Conservation (phyloP, 1,140 invertebrate genomes). For the Linepithema humile region DNA sequence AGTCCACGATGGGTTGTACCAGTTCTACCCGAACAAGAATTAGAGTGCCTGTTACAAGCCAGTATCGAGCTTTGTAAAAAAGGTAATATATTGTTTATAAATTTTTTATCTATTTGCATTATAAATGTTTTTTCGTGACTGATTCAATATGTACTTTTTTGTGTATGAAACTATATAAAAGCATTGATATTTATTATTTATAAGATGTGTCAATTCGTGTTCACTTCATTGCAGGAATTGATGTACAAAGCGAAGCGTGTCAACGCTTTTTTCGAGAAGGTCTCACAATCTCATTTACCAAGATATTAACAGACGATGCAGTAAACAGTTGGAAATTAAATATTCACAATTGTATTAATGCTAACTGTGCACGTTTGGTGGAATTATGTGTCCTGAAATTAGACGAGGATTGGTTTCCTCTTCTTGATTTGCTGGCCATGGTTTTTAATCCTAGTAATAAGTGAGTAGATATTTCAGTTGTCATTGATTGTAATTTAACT, state of each 20-base stretch:
- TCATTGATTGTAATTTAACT: neutral
- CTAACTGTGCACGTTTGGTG: slow-evolving; percentile 96
- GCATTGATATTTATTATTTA: neutral
- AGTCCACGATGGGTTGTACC: slow-evolving; percentile 98
- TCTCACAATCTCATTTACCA: slow-evolving; percentile 97
- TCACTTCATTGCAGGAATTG: slow-evolving; percentile 87
- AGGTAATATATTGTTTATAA: slow-evolving; percentile 83
- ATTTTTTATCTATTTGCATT: neutral
- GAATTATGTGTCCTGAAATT: slow-evolving; percentile 96
- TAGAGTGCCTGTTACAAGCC: slow-evolving; percentile 95
- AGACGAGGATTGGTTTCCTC: slow-evolving; percentile 96
- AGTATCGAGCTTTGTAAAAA: slow-evolving; percentile 93
- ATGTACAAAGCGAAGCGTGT: slow-evolving; percentile 95
- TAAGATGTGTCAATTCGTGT: neutral
- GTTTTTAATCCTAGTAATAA: slow-evolving; percentile 97
- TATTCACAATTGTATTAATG: slow-evolving; percentile 97
- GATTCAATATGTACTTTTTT: neutral
- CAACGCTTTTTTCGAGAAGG: slow-evolving; percentile 98
- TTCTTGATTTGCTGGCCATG: slow-evolving; percentile 96
- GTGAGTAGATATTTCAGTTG: slow-evolving; percentile 83
- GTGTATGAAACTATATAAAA: neutral
- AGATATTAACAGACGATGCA: slow-evolving; percentile 99
- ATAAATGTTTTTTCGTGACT: neutral
- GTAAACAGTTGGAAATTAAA: slow-evolving; percentile 99
- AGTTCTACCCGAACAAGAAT: slow-evolving; percentile 97